Base-by-base conservation (phyloP, 2,888 invertebrate genomes). In the Zonitis immaculata region DNA sequence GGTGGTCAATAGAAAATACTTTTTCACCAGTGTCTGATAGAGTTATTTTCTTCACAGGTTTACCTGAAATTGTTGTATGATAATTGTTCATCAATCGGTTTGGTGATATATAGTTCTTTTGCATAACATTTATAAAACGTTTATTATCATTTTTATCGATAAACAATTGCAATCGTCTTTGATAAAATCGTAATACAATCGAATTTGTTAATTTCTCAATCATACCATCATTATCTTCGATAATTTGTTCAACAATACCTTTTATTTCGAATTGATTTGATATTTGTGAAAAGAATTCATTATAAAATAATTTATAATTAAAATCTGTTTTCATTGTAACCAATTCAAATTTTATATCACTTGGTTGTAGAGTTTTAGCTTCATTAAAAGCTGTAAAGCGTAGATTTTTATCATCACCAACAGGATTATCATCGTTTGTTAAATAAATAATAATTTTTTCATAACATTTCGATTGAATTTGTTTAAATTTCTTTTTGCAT, bases 391-490 rank as follows among this genome's bases (percentile, higher is more conserved):
- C 68, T 8, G 66, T 61, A 51, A n/a, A n/a, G n/a, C n/a, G n/a
- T n/a, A n/a, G 58, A 47, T 60, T 60, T 16, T 61, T 58, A 54
- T 69, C 66, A 16, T 57, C 56, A 28, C 45, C 52, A 6, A 65
- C 57, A 11, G 71, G 71, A 47, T 69, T 59, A 56, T 69, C 69
- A 61, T 71, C 66, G 28, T 69, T 70, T 9, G 69, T 68, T 6
- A 72, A 60, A 46, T 64, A 71, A 20, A 70, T 58, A 1, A 72
- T 35, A 1, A 56, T 63, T 50, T 65, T 54, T 49, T 63, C 64
- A 51, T 67, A 64, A 54, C 59, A 64, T 2, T 47, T 54, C 1
- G 65, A 55, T 44, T n/a, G n/a, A n/a, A 68, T 59, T 18, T 62
- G 61, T 42, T 60, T 64, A 45, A 71, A 69, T 27, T 66, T 63